Evolutionary conservation across 2,113 vertebrate genomes (phyloP).

Genomic region (Gymnorhina tibicen): DNA sequence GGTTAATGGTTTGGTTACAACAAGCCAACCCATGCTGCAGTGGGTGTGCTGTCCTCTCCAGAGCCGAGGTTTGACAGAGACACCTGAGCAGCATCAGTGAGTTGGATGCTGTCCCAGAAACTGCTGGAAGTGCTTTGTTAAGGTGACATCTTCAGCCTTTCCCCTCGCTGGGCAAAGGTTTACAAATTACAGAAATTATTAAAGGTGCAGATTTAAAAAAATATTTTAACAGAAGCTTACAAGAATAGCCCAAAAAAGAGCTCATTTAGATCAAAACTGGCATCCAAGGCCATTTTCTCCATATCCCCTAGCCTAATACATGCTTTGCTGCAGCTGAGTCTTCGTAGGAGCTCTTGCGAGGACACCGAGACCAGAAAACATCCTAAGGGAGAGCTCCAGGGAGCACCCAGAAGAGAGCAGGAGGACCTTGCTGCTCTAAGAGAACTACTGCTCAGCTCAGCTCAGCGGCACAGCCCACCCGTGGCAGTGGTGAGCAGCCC

Average conservation of each 20-base stretch:
- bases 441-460: background rate
- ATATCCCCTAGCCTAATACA: background rate
- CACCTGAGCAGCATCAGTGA: background rate
- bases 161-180: accelerated
- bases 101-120: background rate
- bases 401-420: background rate
- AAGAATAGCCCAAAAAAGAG: background rate
- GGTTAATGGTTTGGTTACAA: background rate
- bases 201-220: background rate
- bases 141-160: background rate
- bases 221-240: background rate
- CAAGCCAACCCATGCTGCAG: background rate
- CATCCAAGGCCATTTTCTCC: background rate
- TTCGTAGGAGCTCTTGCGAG: background rate
- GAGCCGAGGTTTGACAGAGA: background rate
- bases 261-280: background rate
- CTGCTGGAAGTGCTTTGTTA: background rate
- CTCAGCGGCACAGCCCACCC: background rate
- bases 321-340: background rate
- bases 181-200: background rate
- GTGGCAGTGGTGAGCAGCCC: background rate
- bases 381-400: background rate
- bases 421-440: background rate
- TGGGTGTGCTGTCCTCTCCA: background rate
- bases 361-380: background rate